phyloP scores from a whole-genome alignment of 2,888 invertebrate genomes.

The Petrolisthes cinctipes region DNA sequence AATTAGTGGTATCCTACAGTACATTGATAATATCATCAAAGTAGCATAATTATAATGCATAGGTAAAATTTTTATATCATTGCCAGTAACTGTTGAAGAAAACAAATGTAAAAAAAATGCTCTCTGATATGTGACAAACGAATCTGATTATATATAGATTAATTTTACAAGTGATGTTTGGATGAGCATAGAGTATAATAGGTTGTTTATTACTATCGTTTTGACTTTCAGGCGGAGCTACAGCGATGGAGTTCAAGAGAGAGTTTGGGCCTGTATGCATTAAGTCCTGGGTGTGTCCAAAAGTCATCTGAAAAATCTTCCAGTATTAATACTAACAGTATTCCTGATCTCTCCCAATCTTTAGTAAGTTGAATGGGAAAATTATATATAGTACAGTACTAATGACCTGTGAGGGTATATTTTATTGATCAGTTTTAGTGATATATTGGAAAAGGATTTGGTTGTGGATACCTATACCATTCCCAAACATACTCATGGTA shows the following conservation, averaged over 20 bases:
- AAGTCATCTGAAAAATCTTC: conserved; percentile 40
- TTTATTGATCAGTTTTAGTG: neutral
- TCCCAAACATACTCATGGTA: too few relatives aligned
- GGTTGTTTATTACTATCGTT: neutral
- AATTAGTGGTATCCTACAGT: neutral
- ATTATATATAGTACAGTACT: neutral
- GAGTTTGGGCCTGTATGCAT: conserved; percentile 47
- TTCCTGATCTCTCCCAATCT: conserved; percentile 35
- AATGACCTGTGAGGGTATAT: too few relatives aligned
- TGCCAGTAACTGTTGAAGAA: too few relatives aligned
- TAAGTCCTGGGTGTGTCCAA: conserved; percentile 50
- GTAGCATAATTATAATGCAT: conserved; percentile 4
- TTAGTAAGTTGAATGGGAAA: conserved; percentile 23
- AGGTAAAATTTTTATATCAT: neutral
- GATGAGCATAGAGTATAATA: too few relatives aligned
- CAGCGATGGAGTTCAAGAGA: conserved; percentile 62
- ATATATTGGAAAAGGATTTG: neutral
- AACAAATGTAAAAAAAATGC: too few relatives aligned
- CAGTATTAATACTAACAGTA: conserved; percentile 14
- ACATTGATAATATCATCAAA: neutral
- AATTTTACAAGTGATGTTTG: too few relatives aligned
- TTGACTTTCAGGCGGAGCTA: conserved; percentile 46
- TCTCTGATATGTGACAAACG: too few relatives aligned
- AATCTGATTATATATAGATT: too few relatives aligned
- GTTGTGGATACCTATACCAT: too few relatives aligned